Evolutionary conservation across 2,113 vertebrate species (phyloP), one percentile per base, ranked within the genome.

Genomic region (Dromas ardeola): DNA sequence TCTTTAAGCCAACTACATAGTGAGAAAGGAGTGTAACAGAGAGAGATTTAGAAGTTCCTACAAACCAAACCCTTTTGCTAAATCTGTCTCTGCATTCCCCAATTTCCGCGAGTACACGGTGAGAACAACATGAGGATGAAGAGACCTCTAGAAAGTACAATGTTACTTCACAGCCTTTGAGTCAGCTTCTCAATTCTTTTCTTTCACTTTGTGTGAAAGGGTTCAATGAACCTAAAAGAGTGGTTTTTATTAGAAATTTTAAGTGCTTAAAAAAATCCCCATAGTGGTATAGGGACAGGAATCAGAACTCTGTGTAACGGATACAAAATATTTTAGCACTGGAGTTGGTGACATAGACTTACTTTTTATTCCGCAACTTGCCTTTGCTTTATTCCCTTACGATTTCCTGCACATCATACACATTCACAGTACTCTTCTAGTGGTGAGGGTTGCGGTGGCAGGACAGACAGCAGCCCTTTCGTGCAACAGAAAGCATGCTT

Each of bases 401-500:
- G 0, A 13, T 50, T 19, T 90, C 29, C 38, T 47, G 15, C 1
- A 1, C 20, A 15, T 23, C 1, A 4, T 10, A 36, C 9, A 12
- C 38, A 30, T 34, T 36, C 21, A 21, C 2, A 8, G 29, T 15
- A 7, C 15, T 34, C 25, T 72, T 74, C 74, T 26, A 59, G 42
- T 11, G 10, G 34, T 19, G 59, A 81, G 72, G 67, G 34, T 4
- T 65, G 27, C 72, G 69, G 34, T 2, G 19, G 47, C 59, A 62
- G 25, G 4, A 53, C 4, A 3, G n/a, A 45, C 38, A 72, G 65
- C 25, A 88, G 29, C 32, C 25, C 30, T 43, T 2, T 2, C 23
- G 69, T 66, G 55, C 55, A 73, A 17, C 6, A 52, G 25, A 62
- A 87, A 78, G 56, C 4, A 17, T 81, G 20, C 15, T 81, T 81